phyloP scores from a whole-genome alignment of 2,113 vertebrate species.

The Mormoops blainvillei region DNA sequence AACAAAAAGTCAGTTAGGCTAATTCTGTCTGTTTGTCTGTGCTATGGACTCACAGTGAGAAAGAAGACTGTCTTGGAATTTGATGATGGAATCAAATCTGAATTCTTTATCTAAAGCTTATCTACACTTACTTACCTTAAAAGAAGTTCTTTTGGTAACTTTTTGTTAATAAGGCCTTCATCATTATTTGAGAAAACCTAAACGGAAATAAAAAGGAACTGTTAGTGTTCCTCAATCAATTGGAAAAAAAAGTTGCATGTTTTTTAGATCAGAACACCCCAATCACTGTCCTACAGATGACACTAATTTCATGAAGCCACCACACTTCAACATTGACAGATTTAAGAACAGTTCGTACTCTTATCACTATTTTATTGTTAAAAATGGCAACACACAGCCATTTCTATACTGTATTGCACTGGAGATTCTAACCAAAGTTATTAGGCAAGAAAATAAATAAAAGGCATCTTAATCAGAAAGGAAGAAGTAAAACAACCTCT shows the following conservation, averaged over 20 bases:
- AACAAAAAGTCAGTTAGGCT: conserved; percentile 54
- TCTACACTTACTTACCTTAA: conserved; percentile 89
- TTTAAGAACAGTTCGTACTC: neutral
- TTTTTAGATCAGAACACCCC: neutral
- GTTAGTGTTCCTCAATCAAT: neutral
- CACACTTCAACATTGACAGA: neutral
- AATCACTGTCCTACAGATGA: neutral
- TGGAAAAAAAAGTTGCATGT: neutral
- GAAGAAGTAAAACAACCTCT: neutral
- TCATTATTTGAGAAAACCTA: conserved; percentile 96
- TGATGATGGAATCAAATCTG: conserved; percentile 14
- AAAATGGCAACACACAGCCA: neutral
- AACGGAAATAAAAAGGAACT: conserved; percentile 34
- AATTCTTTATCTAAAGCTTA: neutral
- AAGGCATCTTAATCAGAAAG: neutral
- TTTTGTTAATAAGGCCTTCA: conserved; percentile 97
- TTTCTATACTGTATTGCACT: neutral
- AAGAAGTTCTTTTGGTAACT: conserved; percentile 96
- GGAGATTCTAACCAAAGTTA: neutral
- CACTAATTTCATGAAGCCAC: conserved; percentile 5
- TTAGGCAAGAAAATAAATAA: neutral
- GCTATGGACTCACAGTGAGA: conserved; percentile 47
- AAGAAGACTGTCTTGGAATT: conserved; percentile 24
- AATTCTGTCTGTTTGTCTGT: conserved; percentile 48
- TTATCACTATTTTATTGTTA: neutral